These are phyloP conservation scores for Pseudomyrmex cubaensis DNA, from an alignment of 1,140 invertebrate genomes.

Conservation along the genomic window DNA sequence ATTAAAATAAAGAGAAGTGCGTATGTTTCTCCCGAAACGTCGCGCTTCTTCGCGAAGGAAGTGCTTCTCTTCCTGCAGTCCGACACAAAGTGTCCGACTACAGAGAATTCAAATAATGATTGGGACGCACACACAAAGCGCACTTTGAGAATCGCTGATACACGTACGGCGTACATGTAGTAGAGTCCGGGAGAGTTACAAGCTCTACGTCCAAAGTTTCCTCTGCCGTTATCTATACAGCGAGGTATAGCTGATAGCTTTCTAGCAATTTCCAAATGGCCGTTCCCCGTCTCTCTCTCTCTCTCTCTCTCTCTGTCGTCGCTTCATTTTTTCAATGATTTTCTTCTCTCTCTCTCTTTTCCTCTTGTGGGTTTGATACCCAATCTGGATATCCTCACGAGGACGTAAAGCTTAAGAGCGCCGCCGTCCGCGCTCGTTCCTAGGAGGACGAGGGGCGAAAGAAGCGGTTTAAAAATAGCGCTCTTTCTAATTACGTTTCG, in stretches of 20 bases:
- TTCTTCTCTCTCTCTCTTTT: background rate
- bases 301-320: background rate
- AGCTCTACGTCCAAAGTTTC: conserved; percentile 43
- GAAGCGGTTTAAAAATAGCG: conserved; percentile 64
- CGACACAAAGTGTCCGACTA: background rate
- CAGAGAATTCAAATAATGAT: background rate
- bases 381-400: conserved; percentile 27
- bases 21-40: no score
- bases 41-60: no score
- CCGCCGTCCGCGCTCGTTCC: background rate
- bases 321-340: conserved; percentile 43
- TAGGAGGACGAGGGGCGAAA: background rate
- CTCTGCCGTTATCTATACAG: conserved; percentile 24
- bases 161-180: background rate
- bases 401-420: conserved; percentile 19
- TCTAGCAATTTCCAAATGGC: conserved; percentile 58
- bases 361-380: background rate
- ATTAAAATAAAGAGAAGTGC: no score
- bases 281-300: conserved; percentile 33
- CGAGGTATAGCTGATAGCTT: conserved; percentile 35
- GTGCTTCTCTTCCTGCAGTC: no score
- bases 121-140: background rate
- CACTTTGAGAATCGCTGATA: conserved; percentile 40
- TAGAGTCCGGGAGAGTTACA: background rate
- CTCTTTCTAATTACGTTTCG: conserved; percentile 71